A percentile compares a stretch with the other conserved stretches of the same genome.
These are phyloP conservation scores for Lemur catta DNA, from an alignment of 2,797 vertebrate species.

Conservation along the genomic window DNA sequence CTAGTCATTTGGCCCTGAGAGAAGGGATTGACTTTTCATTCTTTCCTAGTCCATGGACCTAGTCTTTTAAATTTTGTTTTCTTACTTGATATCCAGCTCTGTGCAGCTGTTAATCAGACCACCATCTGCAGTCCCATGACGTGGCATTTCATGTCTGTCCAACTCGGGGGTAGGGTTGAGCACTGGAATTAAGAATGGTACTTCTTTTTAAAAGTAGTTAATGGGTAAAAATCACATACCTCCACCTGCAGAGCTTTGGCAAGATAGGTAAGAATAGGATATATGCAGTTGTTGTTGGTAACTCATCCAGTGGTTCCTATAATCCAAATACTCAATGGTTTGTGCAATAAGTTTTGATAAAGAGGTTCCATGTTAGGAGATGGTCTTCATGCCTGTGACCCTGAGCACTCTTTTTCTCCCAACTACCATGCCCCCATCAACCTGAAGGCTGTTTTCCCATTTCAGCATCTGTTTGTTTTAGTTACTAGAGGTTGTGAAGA, in stretches of 20 bases:
- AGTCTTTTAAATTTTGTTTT: not conserved
- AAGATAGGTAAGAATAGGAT: not conserved
- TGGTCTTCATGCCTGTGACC: not conserved
- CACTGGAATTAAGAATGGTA: not conserved
- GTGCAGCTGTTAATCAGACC: not conserved
- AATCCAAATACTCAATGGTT: not conserved
- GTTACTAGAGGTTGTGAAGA: not conserved
- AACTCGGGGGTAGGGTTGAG: not conserved
- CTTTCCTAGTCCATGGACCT: not conserved
- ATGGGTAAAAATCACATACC: not conserved
- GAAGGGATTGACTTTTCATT: not conserved
- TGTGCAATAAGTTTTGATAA: not conserved
- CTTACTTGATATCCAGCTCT: not conserved
- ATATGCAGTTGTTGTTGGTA: not conserved
- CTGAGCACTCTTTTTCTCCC: not conserved
- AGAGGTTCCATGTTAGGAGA: not conserved
- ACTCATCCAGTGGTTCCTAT: not conserved
- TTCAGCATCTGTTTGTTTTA: not conserved
- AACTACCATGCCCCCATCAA: fast-evolving
- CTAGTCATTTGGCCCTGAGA: not conserved
- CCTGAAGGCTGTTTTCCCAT: not conserved
- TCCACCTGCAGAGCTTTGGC: not conserved
- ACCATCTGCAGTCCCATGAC: fast-evolving
- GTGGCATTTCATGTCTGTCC: not conserved
- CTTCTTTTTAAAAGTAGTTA: not conserved